Evolutionary conservation across 2,113 vertebrate species (phyloP).

Genomic region (Illadopsis cleaveri): DNA sequence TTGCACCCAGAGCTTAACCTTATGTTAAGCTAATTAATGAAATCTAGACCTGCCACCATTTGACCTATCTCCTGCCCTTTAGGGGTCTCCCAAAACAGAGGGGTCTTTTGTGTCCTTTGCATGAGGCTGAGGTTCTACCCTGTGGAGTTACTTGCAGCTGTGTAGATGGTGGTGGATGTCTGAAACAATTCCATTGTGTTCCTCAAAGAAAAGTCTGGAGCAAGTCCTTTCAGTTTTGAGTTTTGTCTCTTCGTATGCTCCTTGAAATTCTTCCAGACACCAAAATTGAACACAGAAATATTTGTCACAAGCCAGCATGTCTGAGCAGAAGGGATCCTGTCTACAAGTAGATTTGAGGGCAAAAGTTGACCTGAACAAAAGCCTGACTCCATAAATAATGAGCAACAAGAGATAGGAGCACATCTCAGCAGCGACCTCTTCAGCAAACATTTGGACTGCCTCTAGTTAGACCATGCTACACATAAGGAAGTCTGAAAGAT

Average conservation of each 20-base stretch:
- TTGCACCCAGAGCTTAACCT: background rate
- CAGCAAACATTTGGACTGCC: background rate
- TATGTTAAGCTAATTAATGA: background rate
- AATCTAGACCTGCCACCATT: background rate
- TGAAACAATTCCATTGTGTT: background rate
- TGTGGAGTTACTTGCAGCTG: background rate
- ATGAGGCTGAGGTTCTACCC: background rate
- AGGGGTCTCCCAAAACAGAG: background rate
- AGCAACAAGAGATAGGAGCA: background rate
- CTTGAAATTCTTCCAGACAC: background rate
- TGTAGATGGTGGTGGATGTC: background rate
- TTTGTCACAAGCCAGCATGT: background rate
- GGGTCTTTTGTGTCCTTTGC: background rate
- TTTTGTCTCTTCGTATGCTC: background rate
- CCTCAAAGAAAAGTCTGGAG: background rate
- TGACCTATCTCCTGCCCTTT: background rate
- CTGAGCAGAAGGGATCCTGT: background rate
- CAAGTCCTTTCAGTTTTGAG: background rate
- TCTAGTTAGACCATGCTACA: background rate
- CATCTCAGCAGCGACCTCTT: background rate
- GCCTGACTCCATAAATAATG: background rate
- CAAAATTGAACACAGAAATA: background rate
- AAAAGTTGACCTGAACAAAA: conserved; percentile 3
- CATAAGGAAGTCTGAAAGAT: background rate
- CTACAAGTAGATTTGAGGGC: background rate